Conservation (phyloP, 2,797 vertebrate species). For the Peromyscus nudipes region DNA sequence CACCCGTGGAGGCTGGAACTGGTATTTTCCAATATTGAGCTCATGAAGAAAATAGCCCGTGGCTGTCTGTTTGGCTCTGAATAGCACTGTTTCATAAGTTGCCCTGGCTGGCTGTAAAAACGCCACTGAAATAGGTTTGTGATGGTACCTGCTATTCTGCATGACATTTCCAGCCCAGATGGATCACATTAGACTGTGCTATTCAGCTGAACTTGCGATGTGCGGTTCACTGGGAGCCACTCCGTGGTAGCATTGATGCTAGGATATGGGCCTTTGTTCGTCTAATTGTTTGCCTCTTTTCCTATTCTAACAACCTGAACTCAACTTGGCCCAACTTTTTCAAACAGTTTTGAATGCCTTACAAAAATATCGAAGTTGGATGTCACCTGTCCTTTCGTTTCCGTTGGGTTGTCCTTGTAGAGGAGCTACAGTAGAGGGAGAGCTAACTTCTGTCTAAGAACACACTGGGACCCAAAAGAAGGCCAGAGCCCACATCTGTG, state of each 20-base stretch:
- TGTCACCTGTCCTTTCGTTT: not conserved
- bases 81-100: not conserved
- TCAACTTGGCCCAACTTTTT: not conserved
- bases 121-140: not conserved
- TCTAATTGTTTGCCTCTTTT: not conserved
- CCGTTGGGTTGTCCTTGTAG: not conserved
- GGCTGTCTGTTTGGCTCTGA: not conserved
- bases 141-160: rapidly evolving
- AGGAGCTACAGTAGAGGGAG: not conserved
- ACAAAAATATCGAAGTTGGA: not conserved
- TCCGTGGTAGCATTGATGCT: not conserved
- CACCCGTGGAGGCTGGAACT: not conserved
- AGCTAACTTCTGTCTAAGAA: not conserved
- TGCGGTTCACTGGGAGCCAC: not conserved
- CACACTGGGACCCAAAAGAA: not conserved
- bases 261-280: rapidly evolving
- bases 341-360: not conserved
- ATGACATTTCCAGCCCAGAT: not conserved
- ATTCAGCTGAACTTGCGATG: rapidly evolving
- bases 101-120: not conserved
- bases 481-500: not conserved
- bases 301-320: not conserved
- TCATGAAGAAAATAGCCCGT: not conserved
- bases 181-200: rapidly evolving
- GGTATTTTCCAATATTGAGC: not conserved